Conservation (phyloP, 2,113 vertebrate species). For the Mus musculus region GRCm39 chr2:72519001-72519500, state of each 20-base stretch:
- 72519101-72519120: neutral
- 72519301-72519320: neutral
- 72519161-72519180: neutral
- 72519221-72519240: neutral
- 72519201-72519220: fast-evolving
- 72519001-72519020: fast-evolving
- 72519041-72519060: neutral
- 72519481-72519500: neutral
- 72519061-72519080: neutral
- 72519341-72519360: neutral
- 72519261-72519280: neutral
- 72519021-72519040: neutral
- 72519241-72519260: neutral
- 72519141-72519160: neutral
- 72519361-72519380: neutral
- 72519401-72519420: neutral
- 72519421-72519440: neutral
- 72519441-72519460: too few species aligned
- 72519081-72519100: too few species aligned
- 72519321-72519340: neutral
- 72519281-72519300: neutral
- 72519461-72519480: neutral
- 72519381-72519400: neutral
- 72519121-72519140: neutral
- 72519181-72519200: too few species aligned